Evolutionary conservation across 2,113 vertebrate species (phyloP), one percentile per base, ranked within the genome.

Genomic region (Malurus alboscapulatus): DNA sequence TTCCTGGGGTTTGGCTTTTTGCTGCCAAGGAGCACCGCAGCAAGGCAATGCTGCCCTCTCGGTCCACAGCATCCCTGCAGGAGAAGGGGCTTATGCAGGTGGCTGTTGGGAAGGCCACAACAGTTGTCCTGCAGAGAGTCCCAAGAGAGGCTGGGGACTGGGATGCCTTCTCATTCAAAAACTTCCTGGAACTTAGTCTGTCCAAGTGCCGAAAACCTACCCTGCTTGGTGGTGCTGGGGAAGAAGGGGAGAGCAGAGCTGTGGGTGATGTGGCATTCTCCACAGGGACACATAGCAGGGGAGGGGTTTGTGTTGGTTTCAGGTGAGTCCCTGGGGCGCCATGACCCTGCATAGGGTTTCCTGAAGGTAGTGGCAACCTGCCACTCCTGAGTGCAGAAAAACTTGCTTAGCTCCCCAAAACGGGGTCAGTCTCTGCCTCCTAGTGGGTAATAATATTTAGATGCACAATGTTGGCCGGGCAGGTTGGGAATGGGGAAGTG

Each of bases 181-280:
- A n/a, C 14, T 18, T 93, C 1, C 1, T 17, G 34, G 42, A 83
- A 27, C 38, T 88, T 73, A 16, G 20, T 51, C 53, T 48, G 27
- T 68, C 32, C 18, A 27, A 55, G 20, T 5, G 7, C 50, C 26
- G 65, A 54, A 88, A 86, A 1, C 29, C 20, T 0, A 1, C 10
- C 13, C 14, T 53, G 17, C 9, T 1, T 3, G 6, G 12, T 1
- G 2, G 11, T 76, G 29, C 26, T 3, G 1, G 38, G 34, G 20
- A 54, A 47, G 36, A 77, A 58, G 24, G 14, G 42, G 22, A 51
- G 17, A 26, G 24, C 48, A 73, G n/a, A 86, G 72, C 47, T 48
- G 63, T 66, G 32, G 12, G 8, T 0, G 2, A 38, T 6, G 6
- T 0, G 1, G 25, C 55, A 90, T 47, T 68, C 20, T 14, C 25